Evolutionary conservation across 2,797 vertebrate species (phyloP).

Genomic region (Enteromius trimaculatus): DNA sequence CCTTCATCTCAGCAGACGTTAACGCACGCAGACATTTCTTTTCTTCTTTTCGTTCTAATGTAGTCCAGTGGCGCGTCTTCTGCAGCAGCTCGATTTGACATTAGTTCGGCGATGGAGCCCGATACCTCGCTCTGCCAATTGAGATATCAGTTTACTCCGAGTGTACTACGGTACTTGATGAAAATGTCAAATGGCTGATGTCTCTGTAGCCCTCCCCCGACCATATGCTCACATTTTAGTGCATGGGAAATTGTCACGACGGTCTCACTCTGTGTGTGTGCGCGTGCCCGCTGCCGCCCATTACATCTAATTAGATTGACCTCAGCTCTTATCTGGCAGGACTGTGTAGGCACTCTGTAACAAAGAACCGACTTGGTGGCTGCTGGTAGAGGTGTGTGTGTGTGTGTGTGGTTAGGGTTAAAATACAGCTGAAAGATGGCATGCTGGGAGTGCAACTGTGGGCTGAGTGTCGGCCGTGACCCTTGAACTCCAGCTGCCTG

Average conservation of each 20-base stretch:
- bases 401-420: slow-evolving; percentile 59
- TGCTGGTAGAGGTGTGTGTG: slow-evolving; percentile 32
- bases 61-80: neutral
- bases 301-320: slow-evolving; percentile 70
- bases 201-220: slow-evolving; percentile 67
- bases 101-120: slow-evolving; percentile 12
- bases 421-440: slow-evolving; percentile 71
- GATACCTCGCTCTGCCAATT: slow-evolving; percentile 21
- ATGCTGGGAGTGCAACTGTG: slow-evolving; percentile 67
- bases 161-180: slow-evolving; percentile 38
- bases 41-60: slow-evolving; percentile 39
- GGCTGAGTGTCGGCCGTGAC: slow-evolving; percentile 67
- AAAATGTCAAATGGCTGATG: slow-evolving; percentile 46
- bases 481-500: slow-evolving; percentile 64
- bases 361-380: slow-evolving; percentile 46
- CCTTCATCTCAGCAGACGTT: slow-evolving; percentile 44
- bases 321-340: slow-evolving; percentile 64
- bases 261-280: slow-evolving; percentile 31
- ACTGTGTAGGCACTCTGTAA: slow-evolving; percentile 43
- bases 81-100: slow-evolving; percentile 18
- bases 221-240: slow-evolving; percentile 71
- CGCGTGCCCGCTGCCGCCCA: slow-evolving; percentile 54
- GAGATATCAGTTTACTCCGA: slow-evolving; percentile 50
- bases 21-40: slow-evolving; percentile 5
- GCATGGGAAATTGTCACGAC: slow-evolving; percentile 45